These are phyloP conservation scores for Nomada lathburiana DNA, from an alignment of 2,888 invertebrate genomes.

Conservation along the genomic window DNA sequence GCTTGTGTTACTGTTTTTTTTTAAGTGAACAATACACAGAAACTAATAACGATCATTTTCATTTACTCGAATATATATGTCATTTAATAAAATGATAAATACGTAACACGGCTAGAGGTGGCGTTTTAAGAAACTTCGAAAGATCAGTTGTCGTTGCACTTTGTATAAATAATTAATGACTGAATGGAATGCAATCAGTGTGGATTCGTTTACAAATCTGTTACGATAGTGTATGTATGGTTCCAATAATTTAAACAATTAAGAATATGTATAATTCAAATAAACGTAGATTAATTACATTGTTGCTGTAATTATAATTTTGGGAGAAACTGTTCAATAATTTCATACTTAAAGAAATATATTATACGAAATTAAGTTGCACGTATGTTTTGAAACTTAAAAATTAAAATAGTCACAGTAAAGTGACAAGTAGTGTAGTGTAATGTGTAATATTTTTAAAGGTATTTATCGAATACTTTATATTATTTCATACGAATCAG, in stretches of 20 bases:
- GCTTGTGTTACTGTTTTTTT: not conserved
- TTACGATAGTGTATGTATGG: slow-evolving; percentile 18
- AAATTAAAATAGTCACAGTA: not conserved
- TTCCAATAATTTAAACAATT: slow-evolving; percentile 24
- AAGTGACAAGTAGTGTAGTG: not conserved
- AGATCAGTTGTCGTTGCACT: slow-evolving; percentile 13
- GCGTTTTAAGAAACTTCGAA: slow-evolving; percentile 8
- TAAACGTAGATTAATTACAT: not conserved
- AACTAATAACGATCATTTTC: not conserved
- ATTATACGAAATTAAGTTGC: not conserved
- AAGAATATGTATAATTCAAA: slow-evolving; percentile 13
- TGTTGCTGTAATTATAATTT: not conserved
- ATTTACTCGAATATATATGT: not conserved
- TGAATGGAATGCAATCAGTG: slow-evolving; percentile 18
- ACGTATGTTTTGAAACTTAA: slow-evolving; percentile 2
- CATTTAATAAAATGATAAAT: not conserved
- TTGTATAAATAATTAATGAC: slow-evolving; percentile 22
- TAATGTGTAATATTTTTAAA: not conserved
- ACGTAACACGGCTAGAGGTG: slow-evolving; percentile 16
- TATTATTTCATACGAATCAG: not conserved
- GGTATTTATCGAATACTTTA: not conserved
- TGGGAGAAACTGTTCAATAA: not conserved
- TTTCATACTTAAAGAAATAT: not conserved
- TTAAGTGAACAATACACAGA: not conserved
- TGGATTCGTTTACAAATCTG: slow-evolving; percentile 18